A percentile compares a stretch with the other conserved stretches of the same genome.
Conservation (phyloP, 1,140 invertebrate genomes). For the Pseudomyrmex flavicornis region DNA sequence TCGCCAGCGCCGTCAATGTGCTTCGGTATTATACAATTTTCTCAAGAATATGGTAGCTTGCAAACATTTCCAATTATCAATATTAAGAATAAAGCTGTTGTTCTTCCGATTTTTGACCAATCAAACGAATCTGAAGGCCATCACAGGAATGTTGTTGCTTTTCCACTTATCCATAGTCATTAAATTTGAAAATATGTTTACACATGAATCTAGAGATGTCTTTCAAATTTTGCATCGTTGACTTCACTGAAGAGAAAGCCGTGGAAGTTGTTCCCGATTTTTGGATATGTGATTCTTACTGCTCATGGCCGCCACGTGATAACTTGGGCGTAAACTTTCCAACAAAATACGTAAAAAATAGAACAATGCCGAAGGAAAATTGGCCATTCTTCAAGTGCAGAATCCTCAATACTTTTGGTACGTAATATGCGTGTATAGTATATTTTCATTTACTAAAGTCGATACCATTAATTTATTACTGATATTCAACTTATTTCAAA, state of each 20-base stretch:
- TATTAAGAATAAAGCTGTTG: slow-evolving; percentile 3
- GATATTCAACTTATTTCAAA: background rate
- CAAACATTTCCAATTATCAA: background rate
- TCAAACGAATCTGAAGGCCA: background rate
- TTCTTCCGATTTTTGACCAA: background rate
- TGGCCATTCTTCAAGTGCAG: background rate
- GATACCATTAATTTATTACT: background rate
- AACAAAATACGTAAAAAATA: background rate
- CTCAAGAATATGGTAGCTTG: background rate
- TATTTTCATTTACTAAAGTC: no score
- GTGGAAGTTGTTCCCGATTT: slow-evolving; percentile 8
- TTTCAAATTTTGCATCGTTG: background rate
- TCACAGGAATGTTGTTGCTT: background rate
- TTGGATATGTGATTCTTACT: background rate
- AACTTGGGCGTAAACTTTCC: background rate
- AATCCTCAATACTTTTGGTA: slow-evolving; percentile 8
- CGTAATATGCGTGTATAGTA: background rate
- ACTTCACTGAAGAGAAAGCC: background rate
- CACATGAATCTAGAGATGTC: background rate
- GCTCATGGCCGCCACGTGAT: no score
- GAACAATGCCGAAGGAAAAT: background rate
- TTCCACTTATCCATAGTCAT: slow-evolving; percentile 3
- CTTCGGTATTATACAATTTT: slow-evolving; percentile 1
- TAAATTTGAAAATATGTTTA: background rate
- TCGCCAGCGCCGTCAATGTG: background rate